Evolutionary conservation across 2,888 invertebrate species (phyloP).

Genomic region (Calliopum simillimum): DNA sequence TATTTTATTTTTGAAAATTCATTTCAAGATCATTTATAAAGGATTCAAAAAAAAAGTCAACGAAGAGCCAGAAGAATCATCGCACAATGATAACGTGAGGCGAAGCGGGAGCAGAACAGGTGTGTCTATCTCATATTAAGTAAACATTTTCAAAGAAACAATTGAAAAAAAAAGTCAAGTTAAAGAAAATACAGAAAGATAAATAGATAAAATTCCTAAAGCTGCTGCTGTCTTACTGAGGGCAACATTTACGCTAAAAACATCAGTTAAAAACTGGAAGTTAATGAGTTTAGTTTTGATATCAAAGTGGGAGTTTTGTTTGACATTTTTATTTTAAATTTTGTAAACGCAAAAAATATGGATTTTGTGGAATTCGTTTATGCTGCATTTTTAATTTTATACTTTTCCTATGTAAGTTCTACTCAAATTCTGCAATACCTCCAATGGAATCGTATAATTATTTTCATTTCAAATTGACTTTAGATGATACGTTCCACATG

Average conservation of each 20-base stretch:
- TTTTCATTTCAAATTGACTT: background rate
- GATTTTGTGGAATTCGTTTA: constrained; percentile 23
- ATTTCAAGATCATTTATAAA: constrained; percentile 46
- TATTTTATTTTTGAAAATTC: background rate
- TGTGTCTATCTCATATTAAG: constrained; percentile 34
- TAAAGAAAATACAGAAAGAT: no score
- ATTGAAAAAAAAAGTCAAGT: no score
- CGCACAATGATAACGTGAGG: constrained; percentile 31
- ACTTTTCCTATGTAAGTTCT: constrained; percentile 27
- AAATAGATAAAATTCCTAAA: no score
- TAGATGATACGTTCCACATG: constrained; percentile 29
- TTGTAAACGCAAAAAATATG: background rate
- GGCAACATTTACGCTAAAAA: no score
- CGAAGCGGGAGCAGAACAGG: constrained; percentile 39
- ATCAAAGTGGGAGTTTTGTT: no score
- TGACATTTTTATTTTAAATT: no score
- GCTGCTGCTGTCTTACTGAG: no score
- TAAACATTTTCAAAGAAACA: background rate
- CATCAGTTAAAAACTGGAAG: no score
- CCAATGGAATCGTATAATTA: background rate
- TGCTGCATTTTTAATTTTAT: constrained; percentile 16
- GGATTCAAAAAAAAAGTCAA: constrained; percentile 37
- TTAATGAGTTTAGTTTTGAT: no score
- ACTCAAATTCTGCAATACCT: no score
- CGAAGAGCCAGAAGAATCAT: constrained; percentile 32